A percentile compares a stretch with the other conserved stretches of the same genome.
phyloP scores from a whole-genome alignment of 2,797 vertebrate genomes.

The Phataginus tetradactyla region DNA sequence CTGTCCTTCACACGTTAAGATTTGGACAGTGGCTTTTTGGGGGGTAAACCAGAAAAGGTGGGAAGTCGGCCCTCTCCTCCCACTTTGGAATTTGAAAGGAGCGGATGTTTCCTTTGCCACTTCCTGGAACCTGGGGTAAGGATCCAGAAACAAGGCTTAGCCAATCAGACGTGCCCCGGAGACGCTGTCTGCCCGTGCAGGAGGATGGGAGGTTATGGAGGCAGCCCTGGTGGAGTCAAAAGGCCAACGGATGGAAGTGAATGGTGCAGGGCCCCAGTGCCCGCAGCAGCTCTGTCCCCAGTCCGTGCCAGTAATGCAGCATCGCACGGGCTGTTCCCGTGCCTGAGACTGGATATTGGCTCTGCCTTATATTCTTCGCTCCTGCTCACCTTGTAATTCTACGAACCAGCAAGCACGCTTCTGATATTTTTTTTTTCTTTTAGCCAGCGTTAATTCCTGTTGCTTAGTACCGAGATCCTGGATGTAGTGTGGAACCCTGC shows the following conservation, averaged over 20 bases:
- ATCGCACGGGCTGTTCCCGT: no score
- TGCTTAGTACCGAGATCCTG: neutral
- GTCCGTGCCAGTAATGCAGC: fast-evolving
- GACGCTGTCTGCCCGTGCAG: neutral
- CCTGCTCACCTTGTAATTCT: neutral
- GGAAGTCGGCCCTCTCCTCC: neutral
- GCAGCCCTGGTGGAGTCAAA: neutral
- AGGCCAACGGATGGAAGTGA: neutral
- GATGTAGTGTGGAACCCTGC: neutral
- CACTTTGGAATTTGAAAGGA: neutral
- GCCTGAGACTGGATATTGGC: neutral
- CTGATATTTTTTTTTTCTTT: neutral
- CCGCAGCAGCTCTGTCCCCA: neutral
- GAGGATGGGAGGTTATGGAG: neutral
- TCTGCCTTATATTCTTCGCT: neutral
- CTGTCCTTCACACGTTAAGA: neutral
- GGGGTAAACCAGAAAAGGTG: neutral
- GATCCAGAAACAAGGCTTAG: neutral
- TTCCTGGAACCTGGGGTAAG: neutral
- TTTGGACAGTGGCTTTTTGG: neutral
- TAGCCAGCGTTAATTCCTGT: neutral
- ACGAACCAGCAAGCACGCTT: neutral
- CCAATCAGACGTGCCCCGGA: neutral
- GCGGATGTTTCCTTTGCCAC: neutral
- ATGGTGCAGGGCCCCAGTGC: no score